A percentile compares a stretch with the other conserved stretches of the same genome.
Conservation (phyloP, 2,113 vertebrate genomes). For the Promerops cafer region DNA sequence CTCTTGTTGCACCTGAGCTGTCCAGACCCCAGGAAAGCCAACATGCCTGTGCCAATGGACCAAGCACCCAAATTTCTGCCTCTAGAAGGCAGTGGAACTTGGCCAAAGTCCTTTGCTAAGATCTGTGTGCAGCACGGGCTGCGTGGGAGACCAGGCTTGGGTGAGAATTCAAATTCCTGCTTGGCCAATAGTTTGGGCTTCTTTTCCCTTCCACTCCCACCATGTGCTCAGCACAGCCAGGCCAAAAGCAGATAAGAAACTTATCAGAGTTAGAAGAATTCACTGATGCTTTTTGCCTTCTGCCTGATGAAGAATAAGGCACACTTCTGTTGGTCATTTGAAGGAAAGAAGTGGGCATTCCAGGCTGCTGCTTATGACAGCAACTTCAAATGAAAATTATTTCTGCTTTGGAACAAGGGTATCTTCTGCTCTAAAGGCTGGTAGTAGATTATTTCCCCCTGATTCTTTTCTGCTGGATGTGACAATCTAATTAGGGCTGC, state of each 20-base stretch:
- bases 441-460: neutral
- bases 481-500: neutral
- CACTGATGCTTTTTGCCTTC: neutral
- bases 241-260: neutral
- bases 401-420: neutral
- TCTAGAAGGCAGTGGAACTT: neutral
- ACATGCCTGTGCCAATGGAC: fast-evolving
- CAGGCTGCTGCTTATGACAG: neutral
- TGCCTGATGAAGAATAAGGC: neutral
- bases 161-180: fast-evolving
- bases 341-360: neutral
- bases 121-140: neutral
- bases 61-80: neutral
- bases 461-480: neutral
- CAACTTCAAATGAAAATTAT: neutral
- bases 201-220: neutral
- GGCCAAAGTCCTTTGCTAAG: neutral
- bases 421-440: neutral
- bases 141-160: neutral
- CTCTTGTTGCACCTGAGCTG: neutral
- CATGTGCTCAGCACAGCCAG: neutral
- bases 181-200: neutral
- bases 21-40: neutral
- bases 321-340: neutral
- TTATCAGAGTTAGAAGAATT: neutral